phyloP scores from a whole-genome alignment of 2,113 vertebrate genomes.

The Nibea albiflora region DNA sequence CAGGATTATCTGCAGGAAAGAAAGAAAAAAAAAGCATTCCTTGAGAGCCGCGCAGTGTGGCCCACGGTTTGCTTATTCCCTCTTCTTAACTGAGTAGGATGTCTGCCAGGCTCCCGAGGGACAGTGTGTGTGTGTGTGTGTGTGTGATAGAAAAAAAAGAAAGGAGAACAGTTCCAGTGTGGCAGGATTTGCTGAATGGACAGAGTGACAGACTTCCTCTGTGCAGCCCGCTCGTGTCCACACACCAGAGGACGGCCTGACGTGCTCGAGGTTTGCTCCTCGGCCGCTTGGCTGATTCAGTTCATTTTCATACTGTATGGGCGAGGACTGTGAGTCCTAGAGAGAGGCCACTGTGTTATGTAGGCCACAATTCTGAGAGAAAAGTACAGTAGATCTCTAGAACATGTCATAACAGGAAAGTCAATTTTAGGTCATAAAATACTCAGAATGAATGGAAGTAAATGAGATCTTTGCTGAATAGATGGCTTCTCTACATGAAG shows the following conservation, averaged over 20 bases:
- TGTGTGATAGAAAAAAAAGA: not conserved
- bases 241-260: conserved; percentile 16
- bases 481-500: not conserved
- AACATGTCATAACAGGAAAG: not conserved
- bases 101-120: conserved; percentile 36
- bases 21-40: not conserved
- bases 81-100: conserved; percentile 52
- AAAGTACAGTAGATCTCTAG: conserved; percentile 1
- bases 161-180: conserved; percentile 7
- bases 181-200: conserved; percentile 59
- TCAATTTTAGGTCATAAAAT: not conserved
- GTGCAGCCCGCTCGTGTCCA: conserved; percentile 3
- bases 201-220: conserved; percentile 45
- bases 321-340: not conserved
- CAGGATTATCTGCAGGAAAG: conserved; percentile 18
- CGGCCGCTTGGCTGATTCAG: conserved; percentile 18
- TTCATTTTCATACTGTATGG: conserved; percentile 10
- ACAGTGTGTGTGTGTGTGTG: conserved; percentile 15
- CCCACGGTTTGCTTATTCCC: conserved; percentile 39
- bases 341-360: not conserved
- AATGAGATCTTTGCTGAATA: not conserved
- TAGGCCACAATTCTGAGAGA: conserved; percentile 5
- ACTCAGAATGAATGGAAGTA: not conserved
- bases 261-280: conserved; percentile 8
- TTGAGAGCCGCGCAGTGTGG: conserved; percentile 16